phyloP scores from a whole-genome alignment of 2,888 invertebrate species.

The Eugnorisma glareosa region DNA sequence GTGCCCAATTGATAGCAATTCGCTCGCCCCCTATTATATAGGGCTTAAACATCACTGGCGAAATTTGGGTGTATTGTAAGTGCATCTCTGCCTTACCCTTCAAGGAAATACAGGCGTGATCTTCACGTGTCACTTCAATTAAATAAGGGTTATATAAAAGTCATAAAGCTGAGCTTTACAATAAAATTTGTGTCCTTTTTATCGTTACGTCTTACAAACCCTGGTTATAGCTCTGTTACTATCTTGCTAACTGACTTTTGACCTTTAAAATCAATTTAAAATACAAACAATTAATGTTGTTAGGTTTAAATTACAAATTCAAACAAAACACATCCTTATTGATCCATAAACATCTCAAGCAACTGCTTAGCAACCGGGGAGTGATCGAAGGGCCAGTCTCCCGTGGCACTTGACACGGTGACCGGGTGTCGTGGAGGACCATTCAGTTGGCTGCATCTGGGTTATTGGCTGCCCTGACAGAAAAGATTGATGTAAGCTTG shows the following conservation, averaged over 20 bases:
- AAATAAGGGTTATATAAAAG: neutral
- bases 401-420: conserved; percentile 70
- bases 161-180: neutral
- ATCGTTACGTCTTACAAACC: neutral
- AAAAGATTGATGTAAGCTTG: conserved; percentile 35
- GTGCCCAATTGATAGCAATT: neutral
- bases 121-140: neutral
- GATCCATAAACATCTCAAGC: conserved; percentile 35
- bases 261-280: neutral
- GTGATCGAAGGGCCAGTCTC: conserved; percentile 65
- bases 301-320: neutral
- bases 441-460: conserved; percentile 64
- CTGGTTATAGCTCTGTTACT: neutral
- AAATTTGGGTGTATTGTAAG: neutral
- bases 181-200: neutral
- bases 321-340: conserved; percentile 47
- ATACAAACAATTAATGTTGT: neutral
- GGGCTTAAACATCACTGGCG: neutral
- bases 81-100: neutral
- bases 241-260: neutral
- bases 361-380: conserved; percentile 62
- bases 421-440: conserved; percentile 65
- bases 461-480: conserved; percentile 60
- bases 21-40: neutral
- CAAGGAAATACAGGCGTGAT: neutral